These are phyloP conservation scores for Drosophila punjabiensis DNA, from an alignment of 1,140 invertebrate species.

Conservation along the genomic window DNA sequence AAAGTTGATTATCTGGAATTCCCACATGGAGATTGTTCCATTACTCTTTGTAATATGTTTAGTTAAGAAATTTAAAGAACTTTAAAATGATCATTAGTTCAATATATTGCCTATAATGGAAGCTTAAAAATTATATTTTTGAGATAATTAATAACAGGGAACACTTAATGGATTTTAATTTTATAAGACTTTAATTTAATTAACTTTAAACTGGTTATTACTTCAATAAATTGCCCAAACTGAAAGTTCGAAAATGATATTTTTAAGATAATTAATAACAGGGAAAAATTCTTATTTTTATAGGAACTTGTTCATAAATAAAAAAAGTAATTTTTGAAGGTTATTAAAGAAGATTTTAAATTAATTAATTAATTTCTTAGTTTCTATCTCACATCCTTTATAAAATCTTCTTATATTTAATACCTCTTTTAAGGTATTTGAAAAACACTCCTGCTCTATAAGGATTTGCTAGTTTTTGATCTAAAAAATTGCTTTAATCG, in stretches of 20 bases:
- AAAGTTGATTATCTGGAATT: not conserved
- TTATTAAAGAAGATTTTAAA: too few relatives aligned
- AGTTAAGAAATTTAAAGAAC: not conserved
- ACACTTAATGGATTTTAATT: too few relatives aligned
- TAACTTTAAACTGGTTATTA: too few relatives aligned
- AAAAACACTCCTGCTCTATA: not conserved
- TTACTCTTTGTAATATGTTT: not conserved
- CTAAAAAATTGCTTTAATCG: not conserved
- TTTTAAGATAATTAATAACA: too few relatives aligned
- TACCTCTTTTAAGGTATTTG: not conserved
- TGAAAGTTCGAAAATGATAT: too few relatives aligned
- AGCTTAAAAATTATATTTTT: too few relatives aligned
- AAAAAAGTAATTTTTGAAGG: not conserved
- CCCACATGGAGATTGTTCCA: not conserved
- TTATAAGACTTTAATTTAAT: too few relatives aligned
- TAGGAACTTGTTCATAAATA: too few relatives aligned
- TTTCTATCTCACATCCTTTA: not conserved
- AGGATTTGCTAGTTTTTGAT: not conserved
- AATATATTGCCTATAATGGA: not conserved
- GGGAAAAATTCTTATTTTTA: not conserved
- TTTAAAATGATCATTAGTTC: not conserved
- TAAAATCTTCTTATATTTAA: not conserved
- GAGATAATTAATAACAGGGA: too few relatives aligned
- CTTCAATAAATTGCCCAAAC: too few relatives aligned
- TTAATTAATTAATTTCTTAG: not conserved